Evolutionary conservation across 1,140 invertebrate species (phyloP), one percentile per base, ranked within the genome.

Genomic region (Andricus grossulariae): DNA sequence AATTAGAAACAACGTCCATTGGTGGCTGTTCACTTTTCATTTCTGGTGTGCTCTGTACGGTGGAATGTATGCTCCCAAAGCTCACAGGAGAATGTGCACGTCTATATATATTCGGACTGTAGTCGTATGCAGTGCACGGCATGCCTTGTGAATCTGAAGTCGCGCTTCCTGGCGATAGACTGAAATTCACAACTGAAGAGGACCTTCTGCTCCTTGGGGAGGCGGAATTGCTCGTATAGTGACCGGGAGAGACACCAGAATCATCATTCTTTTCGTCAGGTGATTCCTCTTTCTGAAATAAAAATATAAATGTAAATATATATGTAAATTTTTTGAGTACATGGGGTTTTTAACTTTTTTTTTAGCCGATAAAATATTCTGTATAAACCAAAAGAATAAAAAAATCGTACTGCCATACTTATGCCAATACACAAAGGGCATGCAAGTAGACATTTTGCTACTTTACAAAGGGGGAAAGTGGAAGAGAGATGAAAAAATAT

Each of bases 231-330:
- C 82, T 86, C 3, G 72, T 83, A n/a, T 83, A 87, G 39, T 86
- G 80, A 3, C 78, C 83, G 0, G 84, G 87, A 1, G 83, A 88
- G 12, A 86, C 81, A 0, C 81, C 84, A 5, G 85, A 88, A 32
- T 89, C 85, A 55, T 83, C 76, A 54, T 84, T 88, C 13, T 80
- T 84, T 0, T 87, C 84, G 6, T 85, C 82, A 0, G 16, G 32
- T 0, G 79, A 32, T 12, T 87, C 80, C 7, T 85, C 73, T 57
- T 86, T 88, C 86, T 88, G 70, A 0, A 50, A 78, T 79, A 74
- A 71, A 15, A 75, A 76, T 16, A 16, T 60, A 32, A 25, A 32
- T 72, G 50, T 45, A 1, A 45, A 25, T 54, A 19, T 0, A 19
- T 19, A 3, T n/a, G 5, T 54, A 6, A 8, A 54, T 5, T 0